A percentile compares a stretch with the other conserved stretches of the same genome.
Evolutionary conservation across 2,113 vertebrate species (phyloP).

Genomic region (Callorhinus ursinus): DNA sequence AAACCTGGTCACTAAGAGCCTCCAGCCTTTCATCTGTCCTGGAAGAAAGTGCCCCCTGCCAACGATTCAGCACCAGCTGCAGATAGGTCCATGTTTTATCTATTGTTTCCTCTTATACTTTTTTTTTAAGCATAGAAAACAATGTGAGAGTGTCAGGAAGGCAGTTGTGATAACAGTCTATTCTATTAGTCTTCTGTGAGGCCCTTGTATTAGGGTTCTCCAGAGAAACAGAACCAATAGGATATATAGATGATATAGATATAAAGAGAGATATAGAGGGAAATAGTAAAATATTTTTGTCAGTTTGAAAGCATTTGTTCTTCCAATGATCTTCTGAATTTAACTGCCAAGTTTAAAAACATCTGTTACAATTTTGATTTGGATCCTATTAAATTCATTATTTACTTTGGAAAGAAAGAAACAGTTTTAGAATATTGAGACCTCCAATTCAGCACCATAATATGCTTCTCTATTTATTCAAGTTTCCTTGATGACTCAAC

Average conservation of each 20-base stretch:
- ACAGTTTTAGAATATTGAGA: background rate
- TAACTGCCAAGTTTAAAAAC: background rate
- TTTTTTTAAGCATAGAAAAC: background rate
- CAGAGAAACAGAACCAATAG: background rate
- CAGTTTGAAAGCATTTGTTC: background rate
- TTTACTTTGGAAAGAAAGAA: background rate
- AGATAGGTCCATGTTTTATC: background rate
- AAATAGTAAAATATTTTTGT: background rate
- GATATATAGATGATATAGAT: background rate
- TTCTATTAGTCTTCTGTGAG: background rate
- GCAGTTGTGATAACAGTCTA: background rate
- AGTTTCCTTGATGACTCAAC: background rate
- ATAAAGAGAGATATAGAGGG: background rate
- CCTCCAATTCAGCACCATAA: background rate
- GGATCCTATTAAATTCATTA: background rate
- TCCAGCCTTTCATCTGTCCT: background rate
- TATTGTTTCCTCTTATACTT: background rate
- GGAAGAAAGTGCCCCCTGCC: background rate
- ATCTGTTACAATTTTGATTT: background rate
- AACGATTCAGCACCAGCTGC: background rate
- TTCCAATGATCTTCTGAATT: background rate
- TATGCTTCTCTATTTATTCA: background rate
- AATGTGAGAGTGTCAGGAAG: background rate
- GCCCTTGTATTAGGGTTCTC: background rate
- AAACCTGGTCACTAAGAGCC: background rate